A percentile compares a stretch with the other conserved stretches of the same genome.
These are phyloP conservation scores for Thunnus albacares DNA, from an alignment of 2,797 vertebrate genomes.

Conservation along the genomic window DNA sequence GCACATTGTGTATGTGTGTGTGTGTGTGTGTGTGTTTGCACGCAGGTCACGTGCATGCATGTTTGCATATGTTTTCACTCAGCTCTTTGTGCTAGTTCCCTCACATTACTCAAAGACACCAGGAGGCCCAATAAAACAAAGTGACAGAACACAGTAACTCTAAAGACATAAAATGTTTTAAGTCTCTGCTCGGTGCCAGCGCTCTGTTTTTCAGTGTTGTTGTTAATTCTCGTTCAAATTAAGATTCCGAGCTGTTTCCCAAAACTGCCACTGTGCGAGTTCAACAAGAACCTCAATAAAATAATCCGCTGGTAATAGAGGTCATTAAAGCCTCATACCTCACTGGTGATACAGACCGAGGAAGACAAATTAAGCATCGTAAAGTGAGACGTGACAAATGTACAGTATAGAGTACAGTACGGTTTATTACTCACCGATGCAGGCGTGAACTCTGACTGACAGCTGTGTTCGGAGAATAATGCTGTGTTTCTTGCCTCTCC, in stretches of 20 bases:
- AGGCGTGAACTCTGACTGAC: slow-evolving; percentile 97
- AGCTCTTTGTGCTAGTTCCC: slow-evolving; percentile 65
- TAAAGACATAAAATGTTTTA: slow-evolving; percentile 62
- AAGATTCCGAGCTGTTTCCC: slow-evolving; percentile 49
- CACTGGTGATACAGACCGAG: slow-evolving; percentile 35
- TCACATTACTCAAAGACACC: slow-evolving; percentile 75
- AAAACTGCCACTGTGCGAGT: slow-evolving; percentile 68
- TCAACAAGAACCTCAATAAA: slow-evolving; percentile 50
- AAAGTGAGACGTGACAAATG: slow-evolving; percentile 37
- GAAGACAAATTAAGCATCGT: slow-evolving; percentile 26
- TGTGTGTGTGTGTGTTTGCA: slow-evolving; percentile 34
- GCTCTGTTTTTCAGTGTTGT: slow-evolving; percentile 38
- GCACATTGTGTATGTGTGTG: slow-evolving; percentile 11
- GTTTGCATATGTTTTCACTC: slow-evolving; percentile 77
- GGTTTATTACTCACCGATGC: slow-evolving; percentile 92
- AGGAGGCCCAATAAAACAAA: slow-evolving; percentile 79
- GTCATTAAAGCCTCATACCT: slow-evolving; percentile 50
- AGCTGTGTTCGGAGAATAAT: slow-evolving; percentile 96
- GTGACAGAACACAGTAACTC: slow-evolving; percentile 76
- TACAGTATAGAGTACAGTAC: background rate
- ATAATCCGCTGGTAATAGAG: slow-evolving; percentile 36
- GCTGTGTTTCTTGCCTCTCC: slow-evolving; percentile 94
- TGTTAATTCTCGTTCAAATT: slow-evolving; percentile 67
- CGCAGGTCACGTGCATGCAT: slow-evolving; percentile 33
- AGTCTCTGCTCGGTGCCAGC: slow-evolving; percentile 45